A percentile compares a stretch with the other conserved stretches of the same genome.
Conservation (phyloP, 2,888 invertebrate species). For the Platynereis dumerilii region DNA sequence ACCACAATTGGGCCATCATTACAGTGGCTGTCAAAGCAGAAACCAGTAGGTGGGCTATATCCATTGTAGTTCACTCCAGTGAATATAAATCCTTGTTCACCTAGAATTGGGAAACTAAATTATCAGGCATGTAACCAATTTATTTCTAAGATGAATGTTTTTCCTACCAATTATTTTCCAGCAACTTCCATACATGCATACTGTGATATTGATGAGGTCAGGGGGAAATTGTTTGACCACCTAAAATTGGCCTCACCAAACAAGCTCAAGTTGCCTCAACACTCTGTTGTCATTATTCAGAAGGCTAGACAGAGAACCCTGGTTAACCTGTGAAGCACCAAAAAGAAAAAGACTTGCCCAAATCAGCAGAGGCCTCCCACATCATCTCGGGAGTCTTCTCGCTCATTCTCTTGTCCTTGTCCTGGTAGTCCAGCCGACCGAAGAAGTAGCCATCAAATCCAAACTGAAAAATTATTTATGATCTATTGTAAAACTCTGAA, state of each 20-base stretch:
- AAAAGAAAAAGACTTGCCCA: conserved; percentile 57
- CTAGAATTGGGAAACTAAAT: conserved; percentile 39
- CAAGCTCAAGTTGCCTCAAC: no score
- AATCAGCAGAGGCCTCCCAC: conserved; percentile 76
- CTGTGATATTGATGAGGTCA: no score
- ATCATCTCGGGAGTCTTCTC: conserved; percentile 79
- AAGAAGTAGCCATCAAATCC: conserved; percentile 89
- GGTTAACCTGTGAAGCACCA: no score
- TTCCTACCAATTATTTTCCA: no score
- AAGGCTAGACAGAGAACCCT: no score
- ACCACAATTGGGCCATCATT: conserved; percentile 45
- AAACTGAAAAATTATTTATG: conserved; percentile 71
- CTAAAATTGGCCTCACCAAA: no score
- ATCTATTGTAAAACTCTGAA: background rate
- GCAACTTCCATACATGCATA: no score
- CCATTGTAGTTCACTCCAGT: conserved; percentile 74
- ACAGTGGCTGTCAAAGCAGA: conserved; percentile 91
- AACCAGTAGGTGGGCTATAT: conserved; percentile 75
- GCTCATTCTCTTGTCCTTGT: conserved; percentile 72
- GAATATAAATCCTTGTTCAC: conserved; percentile 69
- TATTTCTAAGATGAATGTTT: no score
- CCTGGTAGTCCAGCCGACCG: conserved; percentile 85
- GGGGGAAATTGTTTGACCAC: no score
- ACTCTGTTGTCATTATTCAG: no score
- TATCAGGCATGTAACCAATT: no score